Evolutionary conservation across 2,113 vertebrate species (phyloP).

Genomic region (Misgurnus mizolepis): DNA sequence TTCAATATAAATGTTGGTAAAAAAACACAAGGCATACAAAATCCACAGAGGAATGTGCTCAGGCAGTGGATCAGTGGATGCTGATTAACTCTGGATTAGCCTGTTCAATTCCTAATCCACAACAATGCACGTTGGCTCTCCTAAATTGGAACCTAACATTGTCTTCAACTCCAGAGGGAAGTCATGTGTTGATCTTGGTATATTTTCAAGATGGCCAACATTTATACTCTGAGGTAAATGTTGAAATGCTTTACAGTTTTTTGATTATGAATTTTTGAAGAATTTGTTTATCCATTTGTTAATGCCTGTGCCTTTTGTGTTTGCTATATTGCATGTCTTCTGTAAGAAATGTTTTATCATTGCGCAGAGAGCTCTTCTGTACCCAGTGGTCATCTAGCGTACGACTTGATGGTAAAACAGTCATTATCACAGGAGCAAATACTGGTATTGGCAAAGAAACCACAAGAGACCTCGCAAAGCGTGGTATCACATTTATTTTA

Average conservation of each 20-base stretch:
- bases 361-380: conserved; percentile 44
- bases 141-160: not conserved
- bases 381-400: conserved; percentile 52
- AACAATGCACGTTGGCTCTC: conserved; percentile 20
- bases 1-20: not conserved
- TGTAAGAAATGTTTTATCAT: not conserved
- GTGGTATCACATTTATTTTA: conserved; percentile 46
- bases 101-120: conserved; percentile 38
- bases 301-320: not conserved
- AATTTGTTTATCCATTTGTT: not conserved
- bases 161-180: conserved; percentile 22
- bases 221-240: conserved; percentile 54
- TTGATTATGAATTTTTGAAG: too few relatives aligned
- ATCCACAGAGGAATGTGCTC: conserved; percentile 26
- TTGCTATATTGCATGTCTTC: not conserved
- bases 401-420: conserved; percentile 59
- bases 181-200: conserved; percentile 15
- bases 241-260: not conserved
- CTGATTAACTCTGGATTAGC: conserved; percentile 51
- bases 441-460: conserved; percentile 66
- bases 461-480: conserved; percentile 54
- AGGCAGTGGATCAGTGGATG: conserved; percentile 19
- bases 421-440: conserved; percentile 63
- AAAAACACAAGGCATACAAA: not conserved
- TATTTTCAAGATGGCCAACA: conserved; percentile 51